Evolutionary conservation across 2,888 invertebrate genomes (phyloP).

Genomic region (Rotaria magnacalcarata): DNA sequence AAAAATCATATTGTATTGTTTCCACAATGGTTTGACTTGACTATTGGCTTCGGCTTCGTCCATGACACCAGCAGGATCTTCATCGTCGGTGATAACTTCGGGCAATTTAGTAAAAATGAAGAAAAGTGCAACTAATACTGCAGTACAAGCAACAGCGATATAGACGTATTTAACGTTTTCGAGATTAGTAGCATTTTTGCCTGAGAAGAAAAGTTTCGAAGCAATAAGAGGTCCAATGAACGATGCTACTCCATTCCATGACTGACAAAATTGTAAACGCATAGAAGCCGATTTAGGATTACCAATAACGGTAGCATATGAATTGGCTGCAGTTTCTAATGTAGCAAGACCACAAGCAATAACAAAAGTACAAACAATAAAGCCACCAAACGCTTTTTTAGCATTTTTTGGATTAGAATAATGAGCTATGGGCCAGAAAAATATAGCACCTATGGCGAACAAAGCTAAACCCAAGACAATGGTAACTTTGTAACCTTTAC

Average conservation of each 20-base stretch:
- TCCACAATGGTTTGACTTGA: background rate
- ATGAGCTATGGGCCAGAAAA: conserved; percentile 20
- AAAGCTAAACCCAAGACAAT: background rate
- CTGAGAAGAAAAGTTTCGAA: background rate
- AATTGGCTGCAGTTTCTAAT: conserved; percentile 8
- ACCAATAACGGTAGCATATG: background rate
- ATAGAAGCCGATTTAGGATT: background rate
- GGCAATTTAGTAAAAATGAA: conserved; percentile 13
- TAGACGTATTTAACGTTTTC: background rate
- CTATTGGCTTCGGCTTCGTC: background rate
- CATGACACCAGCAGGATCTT: background rate
- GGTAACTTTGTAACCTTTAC: background rate
- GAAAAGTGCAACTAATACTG: background rate
- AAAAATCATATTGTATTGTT: conserved; percentile 13
- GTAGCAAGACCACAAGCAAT: background rate
- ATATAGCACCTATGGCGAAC: background rate
- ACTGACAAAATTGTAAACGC: conserved; percentile 19
- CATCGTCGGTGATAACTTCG: background rate
- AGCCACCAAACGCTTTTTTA: background rate
- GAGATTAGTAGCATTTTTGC: background rate
- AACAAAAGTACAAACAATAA: background rate
- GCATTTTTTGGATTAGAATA: background rate
- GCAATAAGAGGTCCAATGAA: background rate
- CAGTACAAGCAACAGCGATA: background rate
- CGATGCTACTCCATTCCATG: background rate